Percentiles rank a stretch among this genome's conserved stretches.
Conservation (phyloP, 2,888 invertebrate genomes). For the Archaeoteleia sp. region DNA sequence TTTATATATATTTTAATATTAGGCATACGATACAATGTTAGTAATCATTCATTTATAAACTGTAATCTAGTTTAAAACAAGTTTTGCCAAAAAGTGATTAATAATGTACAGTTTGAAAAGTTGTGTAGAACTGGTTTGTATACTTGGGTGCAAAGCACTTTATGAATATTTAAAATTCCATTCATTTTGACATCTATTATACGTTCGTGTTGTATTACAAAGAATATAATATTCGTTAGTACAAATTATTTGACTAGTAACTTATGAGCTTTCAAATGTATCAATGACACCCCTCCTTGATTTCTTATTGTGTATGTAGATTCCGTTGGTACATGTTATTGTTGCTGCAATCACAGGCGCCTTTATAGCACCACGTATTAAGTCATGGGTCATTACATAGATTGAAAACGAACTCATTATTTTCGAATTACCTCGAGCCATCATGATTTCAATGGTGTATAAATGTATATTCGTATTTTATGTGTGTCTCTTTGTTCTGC, state of each 20-base stretch:
- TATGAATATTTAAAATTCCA: too few species aligned
- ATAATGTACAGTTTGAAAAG: too few species aligned
- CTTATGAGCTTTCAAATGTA: conserved; percentile 1
- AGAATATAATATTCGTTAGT: too few species aligned
- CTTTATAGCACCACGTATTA: conserved; percentile 10
- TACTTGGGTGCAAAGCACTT: too few species aligned
- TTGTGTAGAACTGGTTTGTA: too few species aligned
- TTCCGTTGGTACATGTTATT: conserved; percentile 26
- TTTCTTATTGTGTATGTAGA: conserved; percentile 35
- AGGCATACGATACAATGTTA: too few species aligned
- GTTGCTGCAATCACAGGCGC: conserved; percentile 21
- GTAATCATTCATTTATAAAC: too few species aligned
- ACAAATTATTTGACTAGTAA: not conserved
- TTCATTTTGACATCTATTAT: too few species aligned
- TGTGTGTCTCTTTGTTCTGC: conserved; percentile 27
- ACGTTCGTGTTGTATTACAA: too few species aligned
- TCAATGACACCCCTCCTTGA: conserved; percentile 29
- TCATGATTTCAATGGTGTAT: conserved; percentile 23
- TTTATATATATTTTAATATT: too few species aligned
- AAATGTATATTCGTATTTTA: conserved; percentile 23
- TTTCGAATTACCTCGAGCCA: conserved; percentile 38
- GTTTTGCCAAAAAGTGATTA: too few species aligned
- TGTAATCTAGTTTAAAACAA: too few species aligned
- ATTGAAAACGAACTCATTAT: conserved; percentile 40
- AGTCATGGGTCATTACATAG: conserved; percentile 41